Evolutionary conservation across 2,888 invertebrate genomes (phyloP), one percentile per base, ranked within the genome.

Genomic region (Peribatodes rhomboidaria): DNA sequence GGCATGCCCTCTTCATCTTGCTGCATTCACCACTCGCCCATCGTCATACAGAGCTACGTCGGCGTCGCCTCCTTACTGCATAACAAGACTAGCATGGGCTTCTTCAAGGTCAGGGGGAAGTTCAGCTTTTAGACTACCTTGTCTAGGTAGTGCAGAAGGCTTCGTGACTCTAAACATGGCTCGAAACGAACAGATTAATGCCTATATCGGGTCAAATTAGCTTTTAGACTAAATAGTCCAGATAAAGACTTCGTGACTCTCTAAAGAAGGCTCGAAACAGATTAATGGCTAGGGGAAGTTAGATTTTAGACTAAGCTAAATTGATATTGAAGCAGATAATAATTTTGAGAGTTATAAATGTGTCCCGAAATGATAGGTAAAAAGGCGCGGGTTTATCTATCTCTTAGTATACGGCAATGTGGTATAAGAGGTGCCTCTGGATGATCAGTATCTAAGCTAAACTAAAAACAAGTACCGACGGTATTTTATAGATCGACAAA

Each of bases 41-140:
- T 98, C 60, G 88, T 97, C 11, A 95, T 98, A 71, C 96, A 97
- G 81, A 97, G 96, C 83, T 98, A 98, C 80, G 94, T 97, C 13
- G 97, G 97, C 6, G 87, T 98, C 42, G 95, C 96, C 10, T 97
- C 97, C 2, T 86, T 97, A 46, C 94, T 98, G 7, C 97, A 97
- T 82, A 98, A 98, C 88, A 96, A 97, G 78, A 96, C 97, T 73
- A 94, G 95, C 71, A 93, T 98, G 83, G 98, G 98, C 1, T 98
- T 97, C 90, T 97, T 97, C 88, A 97, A 97, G 91, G 97, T 97
- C 67, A 94, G 98, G 73, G 97, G 97, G 72, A 97, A 97, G 85
- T 95, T 98, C 81, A 97, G 97, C 85, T 97, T 97, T 84, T 97
- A 95, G 50, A 94, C 16, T 52, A 57, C 49, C 6, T 27, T 49